These are phyloP conservation scores for Hemibagrus guttatus DNA, from an alignment of 2,797 vertebrate species.

Conservation along the genomic window DNA sequence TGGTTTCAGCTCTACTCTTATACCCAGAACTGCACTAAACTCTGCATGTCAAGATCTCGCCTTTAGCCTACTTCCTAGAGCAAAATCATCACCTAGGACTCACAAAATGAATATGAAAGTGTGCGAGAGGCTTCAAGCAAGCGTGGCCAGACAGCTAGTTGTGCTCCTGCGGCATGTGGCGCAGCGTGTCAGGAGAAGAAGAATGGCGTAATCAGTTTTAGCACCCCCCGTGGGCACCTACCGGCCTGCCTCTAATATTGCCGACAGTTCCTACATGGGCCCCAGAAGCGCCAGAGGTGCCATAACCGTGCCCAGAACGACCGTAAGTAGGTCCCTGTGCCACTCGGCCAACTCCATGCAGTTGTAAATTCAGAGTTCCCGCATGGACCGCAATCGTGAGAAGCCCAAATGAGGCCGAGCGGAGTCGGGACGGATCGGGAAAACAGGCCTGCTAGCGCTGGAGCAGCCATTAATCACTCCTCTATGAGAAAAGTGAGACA, in stretches of 20 bases:
- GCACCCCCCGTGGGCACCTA: constrained; percentile 66
- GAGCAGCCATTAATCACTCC: constrained; percentile 61
- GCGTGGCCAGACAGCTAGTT: constrained; percentile 30
- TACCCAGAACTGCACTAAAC: neutral
- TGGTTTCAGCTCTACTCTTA: neutral
- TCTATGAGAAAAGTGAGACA: constrained; percentile 51
- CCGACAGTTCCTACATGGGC: constrained; percentile 65
- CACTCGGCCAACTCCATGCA: constrained; percentile 58
- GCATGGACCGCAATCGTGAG: constrained; percentile 48
- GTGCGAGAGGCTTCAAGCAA: constrained; percentile 24
- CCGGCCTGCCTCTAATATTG: constrained; percentile 77
- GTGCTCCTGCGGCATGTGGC: constrained; percentile 64
- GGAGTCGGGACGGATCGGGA: constrained; percentile 48
- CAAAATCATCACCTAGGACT: constrained; percentile 27
- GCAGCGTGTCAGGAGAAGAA: constrained; percentile 78
- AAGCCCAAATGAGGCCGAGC: constrained; percentile 58
- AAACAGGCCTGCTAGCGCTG: constrained; percentile 51
- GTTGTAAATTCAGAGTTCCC: constrained; percentile 63
- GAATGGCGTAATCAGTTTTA: constrained; percentile 81
- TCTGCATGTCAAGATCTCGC: constrained; percentile 4
- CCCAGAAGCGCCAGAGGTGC: constrained; percentile 58
- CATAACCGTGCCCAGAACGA: constrained; percentile 58
- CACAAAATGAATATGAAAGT: constrained; percentile 30
- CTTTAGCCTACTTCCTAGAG: constrained; percentile 12
- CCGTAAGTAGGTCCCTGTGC: constrained; percentile 54